These are phyloP conservation scores for Spea bombifrons DNA, from an alignment of 2,113 vertebrate genomes.

Conservation along the genomic window DNA sequence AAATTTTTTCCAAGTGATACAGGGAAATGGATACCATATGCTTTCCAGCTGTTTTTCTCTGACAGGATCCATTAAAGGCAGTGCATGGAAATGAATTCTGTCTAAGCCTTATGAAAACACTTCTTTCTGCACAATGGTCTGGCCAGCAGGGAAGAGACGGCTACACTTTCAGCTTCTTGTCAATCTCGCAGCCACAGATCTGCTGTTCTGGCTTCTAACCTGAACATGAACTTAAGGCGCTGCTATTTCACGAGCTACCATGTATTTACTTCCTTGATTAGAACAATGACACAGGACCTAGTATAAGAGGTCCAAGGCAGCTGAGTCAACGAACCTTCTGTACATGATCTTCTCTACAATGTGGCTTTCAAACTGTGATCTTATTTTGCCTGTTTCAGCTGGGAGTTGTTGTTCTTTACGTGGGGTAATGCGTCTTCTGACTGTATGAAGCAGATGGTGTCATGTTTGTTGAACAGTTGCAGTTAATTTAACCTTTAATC, in stretches of 20 bases:
- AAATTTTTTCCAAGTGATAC: slow-evolving; percentile 79
- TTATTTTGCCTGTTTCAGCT: background rate
- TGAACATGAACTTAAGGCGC: slow-evolving; percentile 25
- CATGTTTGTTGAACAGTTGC: background rate
- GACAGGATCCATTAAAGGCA: slow-evolving; percentile 71
- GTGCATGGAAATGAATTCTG: slow-evolving; percentile 74
- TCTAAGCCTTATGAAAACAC: slow-evolving; percentile 73
- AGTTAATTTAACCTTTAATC: background rate
- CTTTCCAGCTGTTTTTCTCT: slow-evolving; percentile 75
- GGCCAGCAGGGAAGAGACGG: slow-evolving; percentile 60
- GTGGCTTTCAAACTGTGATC: background rate
- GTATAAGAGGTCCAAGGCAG: background rate
- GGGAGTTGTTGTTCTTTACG: background rate
- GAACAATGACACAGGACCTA: slow-evolving; percentile 7
- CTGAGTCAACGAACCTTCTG: background rate
- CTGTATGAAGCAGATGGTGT: background rate
- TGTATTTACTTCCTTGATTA: slow-evolving; percentile 42
- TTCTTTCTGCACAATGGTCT: slow-evolving; percentile 64
- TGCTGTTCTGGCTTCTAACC: slow-evolving; percentile 50
- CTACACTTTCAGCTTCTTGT: slow-evolving; percentile 61
- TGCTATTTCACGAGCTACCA: slow-evolving; percentile 29
- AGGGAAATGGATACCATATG: slow-evolving; percentile 81
- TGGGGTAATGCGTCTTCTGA: background rate
- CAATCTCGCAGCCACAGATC: slow-evolving; percentile 53
- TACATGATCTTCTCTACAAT: background rate